Evolutionary conservation across 2,888 invertebrate species (phyloP).

Genomic region (Rhagophthalmus giganteus): DNA sequence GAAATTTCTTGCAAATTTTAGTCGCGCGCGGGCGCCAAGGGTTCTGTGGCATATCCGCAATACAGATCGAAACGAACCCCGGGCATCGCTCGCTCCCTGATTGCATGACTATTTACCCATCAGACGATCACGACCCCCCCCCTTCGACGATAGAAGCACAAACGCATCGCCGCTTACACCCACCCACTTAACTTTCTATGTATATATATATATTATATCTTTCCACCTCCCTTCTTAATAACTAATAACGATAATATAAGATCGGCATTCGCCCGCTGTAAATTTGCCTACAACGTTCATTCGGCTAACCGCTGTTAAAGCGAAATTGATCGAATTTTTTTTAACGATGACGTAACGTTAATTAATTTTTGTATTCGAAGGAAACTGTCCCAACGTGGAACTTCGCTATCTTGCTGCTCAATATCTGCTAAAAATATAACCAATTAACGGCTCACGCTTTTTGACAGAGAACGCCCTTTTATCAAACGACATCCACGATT

Average conservation of each 20-base stretch:
- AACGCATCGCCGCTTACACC: background rate
- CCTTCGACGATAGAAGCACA: background rate
- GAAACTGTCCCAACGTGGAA: too few species aligned
- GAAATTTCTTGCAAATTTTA: too few species aligned
- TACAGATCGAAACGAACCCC: constrained; percentile 32
- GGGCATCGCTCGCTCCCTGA: constrained; percentile 49
- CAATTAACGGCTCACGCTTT: constrained; percentile 39
- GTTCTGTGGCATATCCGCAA: constrained; percentile 16
- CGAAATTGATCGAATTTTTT: too few species aligned
- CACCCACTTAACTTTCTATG: background rate
- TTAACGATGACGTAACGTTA: too few species aligned
- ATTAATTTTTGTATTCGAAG: too few species aligned
- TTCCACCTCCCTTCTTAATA: too few species aligned
- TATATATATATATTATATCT: background rate
- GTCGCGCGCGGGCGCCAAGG: constrained; percentile 14
- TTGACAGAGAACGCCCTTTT: constrained; percentile 76
- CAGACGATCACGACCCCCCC: constrained; percentile 3
- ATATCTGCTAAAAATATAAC: constrained; percentile 39
- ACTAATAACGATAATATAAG: background rate
- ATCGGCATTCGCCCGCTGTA: background rate
- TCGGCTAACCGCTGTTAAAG: background rate
- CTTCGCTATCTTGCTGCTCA: background rate
- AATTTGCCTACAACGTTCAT: background rate
- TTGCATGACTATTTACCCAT: constrained; percentile 17
- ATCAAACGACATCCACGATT: constrained; percentile 88